Conservation (phyloP, 2,113 vertebrate species). For the Perccottus glenii region DNA sequence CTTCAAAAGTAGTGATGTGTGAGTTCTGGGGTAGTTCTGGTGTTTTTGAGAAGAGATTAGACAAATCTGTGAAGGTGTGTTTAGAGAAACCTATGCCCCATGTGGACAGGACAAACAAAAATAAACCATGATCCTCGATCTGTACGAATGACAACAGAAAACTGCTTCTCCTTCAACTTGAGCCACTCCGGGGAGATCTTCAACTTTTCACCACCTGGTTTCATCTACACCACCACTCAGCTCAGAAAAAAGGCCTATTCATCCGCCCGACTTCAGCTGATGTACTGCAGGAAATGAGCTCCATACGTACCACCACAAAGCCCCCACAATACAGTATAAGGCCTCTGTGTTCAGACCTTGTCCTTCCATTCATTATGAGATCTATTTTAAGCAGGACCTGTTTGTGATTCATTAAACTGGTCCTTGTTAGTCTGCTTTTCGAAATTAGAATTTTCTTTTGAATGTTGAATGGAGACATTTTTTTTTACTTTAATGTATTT, state of each 20-base stretch:
- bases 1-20: too few species aligned
- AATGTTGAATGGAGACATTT: neutral
- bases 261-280: slow-evolving; percentile 35
- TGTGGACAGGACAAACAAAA: neutral
- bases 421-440: slow-evolving; percentile 1
- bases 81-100: too few species aligned
- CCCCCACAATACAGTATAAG: slow-evolving; percentile 45
- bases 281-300: slow-evolving; percentile 68
- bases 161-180: neutral
- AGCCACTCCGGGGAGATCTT: slow-evolving; percentile 11
- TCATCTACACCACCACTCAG: slow-evolving; percentile 34
- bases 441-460: slow-evolving; percentile 7
- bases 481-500: slow-evolving; percentile 3
- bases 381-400: slow-evolving; percentile 20
- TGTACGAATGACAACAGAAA: slow-evolving; percentile 13
- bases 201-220: slow-evolving; percentile 34
- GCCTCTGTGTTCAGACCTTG: slow-evolving; percentile 46
- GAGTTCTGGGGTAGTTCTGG: too few species aligned
- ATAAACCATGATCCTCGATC: neutral
- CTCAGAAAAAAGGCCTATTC: slow-evolving; percentile 59
- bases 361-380: slow-evolving; percentile 38
- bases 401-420: slow-evolving; percentile 23
- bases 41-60: too few species aligned
- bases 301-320: slow-evolving; percentile 46
- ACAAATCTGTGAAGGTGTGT: too few species aligned